Evolutionary conservation across 53 echinoderm and acorn worm genomes (phyloP).

Genomic region (Paelopatides confundens): DNA sequence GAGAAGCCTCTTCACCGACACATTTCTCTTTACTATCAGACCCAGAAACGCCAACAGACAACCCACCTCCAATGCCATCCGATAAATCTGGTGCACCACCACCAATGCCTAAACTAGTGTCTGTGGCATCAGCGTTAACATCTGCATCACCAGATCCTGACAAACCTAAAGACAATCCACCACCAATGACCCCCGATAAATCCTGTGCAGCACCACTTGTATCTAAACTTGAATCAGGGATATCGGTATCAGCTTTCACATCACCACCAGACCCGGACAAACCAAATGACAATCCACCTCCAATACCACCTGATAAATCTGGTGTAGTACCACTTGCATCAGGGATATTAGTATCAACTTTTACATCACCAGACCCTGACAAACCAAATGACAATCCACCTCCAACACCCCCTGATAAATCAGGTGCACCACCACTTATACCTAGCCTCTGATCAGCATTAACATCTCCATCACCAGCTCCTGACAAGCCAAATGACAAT

Average conservation of each 20-base stretch:
- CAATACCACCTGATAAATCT: conserved; percentile 19
- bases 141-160: conserved; percentile 1
- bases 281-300: conserved; percentile 32
- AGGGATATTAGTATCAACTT: conserved; percentile 10
- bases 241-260: neutral
- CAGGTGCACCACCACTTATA: neutral
- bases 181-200: neutral
- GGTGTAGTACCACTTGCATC: neutral
- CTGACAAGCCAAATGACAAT: conserved; percentile 16
- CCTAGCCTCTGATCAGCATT: neutral
- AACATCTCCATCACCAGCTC: conserved; percentile 6
- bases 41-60: conserved; percentile 14
- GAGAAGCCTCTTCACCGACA: neutral
- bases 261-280: conserved; percentile 6
- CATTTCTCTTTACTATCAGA: neutral
- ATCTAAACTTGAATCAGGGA: neutral
- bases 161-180: neutral
- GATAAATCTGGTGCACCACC: neutral
- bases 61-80: conserved; percentile 15
- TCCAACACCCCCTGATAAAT: conserved; percentile 5
- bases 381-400: conserved; percentile 9
- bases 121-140: neutral
- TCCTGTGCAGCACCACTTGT: neutral
- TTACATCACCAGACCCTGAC: neutral
- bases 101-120: neutral